Percentiles rank a stretch among this genome's conserved stretches.
Conservation (phyloP, 2,113 vertebrate species). For the Prochilodus magdalenae region DNA sequence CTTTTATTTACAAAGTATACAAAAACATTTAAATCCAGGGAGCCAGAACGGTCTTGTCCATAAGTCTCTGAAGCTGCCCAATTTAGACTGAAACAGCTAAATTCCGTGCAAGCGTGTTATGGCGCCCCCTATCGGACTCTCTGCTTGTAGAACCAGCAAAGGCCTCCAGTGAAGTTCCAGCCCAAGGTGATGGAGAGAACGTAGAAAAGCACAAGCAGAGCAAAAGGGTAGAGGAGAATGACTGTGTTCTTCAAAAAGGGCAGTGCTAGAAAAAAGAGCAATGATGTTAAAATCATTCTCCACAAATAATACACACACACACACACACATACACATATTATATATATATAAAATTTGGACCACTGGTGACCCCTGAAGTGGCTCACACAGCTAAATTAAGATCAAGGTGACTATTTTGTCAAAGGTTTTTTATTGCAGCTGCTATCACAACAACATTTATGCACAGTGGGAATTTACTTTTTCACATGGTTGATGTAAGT, state of each 20-base stretch:
- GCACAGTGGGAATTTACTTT: too few relatives aligned
- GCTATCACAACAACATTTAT: too few relatives aligned
- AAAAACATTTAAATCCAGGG: conserved; percentile 64
- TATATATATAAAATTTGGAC: too few relatives aligned
- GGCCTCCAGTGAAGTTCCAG: conserved; percentile 93
- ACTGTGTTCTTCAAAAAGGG: conserved; percentile 96
- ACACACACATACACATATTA: too few relatives aligned
- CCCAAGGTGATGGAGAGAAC: conserved; percentile 89
- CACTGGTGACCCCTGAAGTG: too few relatives aligned
- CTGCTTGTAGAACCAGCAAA: conserved; percentile 95
- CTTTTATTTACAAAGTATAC: conserved; percentile 78
- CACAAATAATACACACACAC: too few relatives aligned
- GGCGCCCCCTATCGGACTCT: conserved; percentile 83
- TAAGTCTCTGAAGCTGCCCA: conserved; percentile 40
- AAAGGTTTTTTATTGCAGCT: too few relatives aligned
- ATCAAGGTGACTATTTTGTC: too few relatives aligned
- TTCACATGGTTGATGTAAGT: too few relatives aligned
- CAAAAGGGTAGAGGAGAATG: conserved; percentile 92
- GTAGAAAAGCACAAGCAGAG: conserved; percentile 87
- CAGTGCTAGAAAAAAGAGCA: conserved; percentile 79
- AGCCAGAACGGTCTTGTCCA: not conserved
- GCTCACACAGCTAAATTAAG: too few relatives aligned
- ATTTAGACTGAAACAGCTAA: not conserved
- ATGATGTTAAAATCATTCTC: too few relatives aligned
- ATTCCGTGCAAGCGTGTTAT: conserved; percentile 11